Percentiles rank a stretch among this genome's conserved stretches.
Conservation (phyloP, 1,140 invertebrate genomes). For the Drosophila albomicans region DNA sequence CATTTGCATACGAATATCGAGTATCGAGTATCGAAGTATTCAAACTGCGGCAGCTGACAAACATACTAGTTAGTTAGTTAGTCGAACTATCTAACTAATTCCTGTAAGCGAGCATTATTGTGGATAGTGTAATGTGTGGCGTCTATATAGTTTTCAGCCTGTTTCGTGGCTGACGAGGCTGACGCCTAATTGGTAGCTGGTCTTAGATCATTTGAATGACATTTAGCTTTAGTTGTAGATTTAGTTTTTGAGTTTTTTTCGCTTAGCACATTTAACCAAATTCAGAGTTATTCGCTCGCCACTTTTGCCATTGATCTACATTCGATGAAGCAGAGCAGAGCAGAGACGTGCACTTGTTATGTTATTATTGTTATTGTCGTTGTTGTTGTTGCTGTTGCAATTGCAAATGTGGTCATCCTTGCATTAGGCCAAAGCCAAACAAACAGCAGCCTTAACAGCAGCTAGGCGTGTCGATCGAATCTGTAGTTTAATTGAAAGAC, state of each 20-base stretch:
- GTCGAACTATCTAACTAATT: conserved; percentile 36
- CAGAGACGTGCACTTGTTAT: conserved; percentile 60
- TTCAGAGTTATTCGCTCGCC: conserved; percentile 53
- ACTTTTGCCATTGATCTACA: conserved; percentile 81
- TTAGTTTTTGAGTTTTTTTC: conserved; percentile 1
- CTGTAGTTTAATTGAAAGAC: conserved; percentile 22
- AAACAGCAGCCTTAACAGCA: conserved; percentile 6
- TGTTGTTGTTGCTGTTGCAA: conserved; percentile 5
- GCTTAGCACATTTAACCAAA: conserved; percentile 64
- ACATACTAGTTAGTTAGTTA: conserved; percentile 8
- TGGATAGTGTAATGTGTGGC: conserved; percentile 7
- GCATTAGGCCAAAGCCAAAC: conserved; percentile 37
- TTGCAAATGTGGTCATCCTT: conserved; percentile 73
- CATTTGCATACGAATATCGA: conserved; percentile 47
- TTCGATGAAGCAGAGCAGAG: conserved; percentile 21
- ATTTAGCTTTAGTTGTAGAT: conserved; percentile 58
- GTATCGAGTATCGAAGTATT: not conserved
- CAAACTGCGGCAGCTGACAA: conserved; percentile 52
- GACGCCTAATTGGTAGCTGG: conserved; percentile 64
- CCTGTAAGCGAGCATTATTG: conserved; percentile 53
- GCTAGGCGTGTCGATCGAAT: conserved; percentile 10
- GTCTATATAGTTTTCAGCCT: conserved; percentile 17
- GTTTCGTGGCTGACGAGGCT: conserved; percentile 41
- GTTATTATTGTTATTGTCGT: conserved; percentile 7
- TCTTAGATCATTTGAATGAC: conserved; percentile 63